Evolutionary conservation across 2,113 vertebrate genomes (phyloP).

Genomic region (Spermophilus dauricus): DNA sequence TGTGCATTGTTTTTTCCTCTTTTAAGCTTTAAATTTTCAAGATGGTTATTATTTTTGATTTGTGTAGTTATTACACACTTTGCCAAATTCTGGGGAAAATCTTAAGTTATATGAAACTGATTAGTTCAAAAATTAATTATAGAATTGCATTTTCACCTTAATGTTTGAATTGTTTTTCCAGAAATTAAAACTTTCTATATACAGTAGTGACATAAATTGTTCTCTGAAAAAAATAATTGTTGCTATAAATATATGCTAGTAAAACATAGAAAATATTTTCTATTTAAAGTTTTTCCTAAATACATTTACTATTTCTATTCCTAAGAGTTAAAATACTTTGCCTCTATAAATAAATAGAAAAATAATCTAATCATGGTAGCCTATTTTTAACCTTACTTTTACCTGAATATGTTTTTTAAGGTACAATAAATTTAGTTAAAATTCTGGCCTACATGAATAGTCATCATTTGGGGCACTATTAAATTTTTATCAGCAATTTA

Average conservation of each 20-base stretch:
- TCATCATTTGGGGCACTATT: neutral
- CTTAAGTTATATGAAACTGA: neutral
- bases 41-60: constrained; percentile 1
- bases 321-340: neutral
- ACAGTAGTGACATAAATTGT: neutral
- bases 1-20: neutral
- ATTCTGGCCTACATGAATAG: neutral
- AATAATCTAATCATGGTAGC: neutral
- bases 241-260: neutral
- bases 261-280: neutral
- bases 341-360: neutral
- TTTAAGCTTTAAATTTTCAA: neutral
- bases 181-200: constrained; percentile 1
- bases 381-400: neutral
- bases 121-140: neutral
- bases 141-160: neutral
- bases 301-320: neutral
- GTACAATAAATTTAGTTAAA: neutral
- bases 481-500: neutral
- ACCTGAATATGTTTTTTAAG: neutral
- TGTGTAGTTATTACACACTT: neutral
- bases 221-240: neutral
- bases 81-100: neutral
- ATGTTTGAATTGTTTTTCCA: neutral
- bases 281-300: neutral